Conservation (phyloP, 1,140 invertebrate genomes). For the Tetramorium parvispinum region DNA sequence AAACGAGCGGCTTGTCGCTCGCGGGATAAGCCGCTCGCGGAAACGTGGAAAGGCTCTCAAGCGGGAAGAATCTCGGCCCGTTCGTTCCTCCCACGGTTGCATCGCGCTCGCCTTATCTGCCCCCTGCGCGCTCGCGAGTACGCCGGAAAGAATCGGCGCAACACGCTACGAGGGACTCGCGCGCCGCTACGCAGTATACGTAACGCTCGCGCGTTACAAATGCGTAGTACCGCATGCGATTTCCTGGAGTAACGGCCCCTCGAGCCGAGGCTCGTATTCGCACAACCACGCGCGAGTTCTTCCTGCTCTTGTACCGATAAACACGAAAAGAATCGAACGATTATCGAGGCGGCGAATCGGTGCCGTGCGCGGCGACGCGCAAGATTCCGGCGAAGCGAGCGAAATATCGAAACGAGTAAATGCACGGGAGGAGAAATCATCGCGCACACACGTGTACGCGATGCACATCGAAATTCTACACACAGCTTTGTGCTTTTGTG, state of each 20-base stretch:
- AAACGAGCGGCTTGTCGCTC: constrained; percentile 59
- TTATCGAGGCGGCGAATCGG: constrained; percentile 64
- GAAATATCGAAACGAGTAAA: not conserved
- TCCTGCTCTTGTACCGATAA: constrained; percentile 63
- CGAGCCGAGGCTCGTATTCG: constrained; percentile 4
- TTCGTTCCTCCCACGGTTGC: constrained; percentile 71
- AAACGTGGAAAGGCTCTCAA: constrained; percentile 74
- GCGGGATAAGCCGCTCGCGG: constrained; percentile 49
- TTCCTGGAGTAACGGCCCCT: constrained; percentile 74
- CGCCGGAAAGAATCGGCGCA: constrained; percentile 63
- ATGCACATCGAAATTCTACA: not conserved
- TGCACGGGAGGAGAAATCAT: not conserved
- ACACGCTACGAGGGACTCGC: constrained; percentile 26
- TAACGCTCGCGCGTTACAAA: constrained; percentile 59
- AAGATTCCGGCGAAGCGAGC: not conserved
- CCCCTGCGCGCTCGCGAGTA: constrained; percentile 34
- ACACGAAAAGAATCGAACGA: constrained; percentile 53
- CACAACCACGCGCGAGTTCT: not conserved
- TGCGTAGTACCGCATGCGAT: constrained; percentile 67
- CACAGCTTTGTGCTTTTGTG: not conserved
- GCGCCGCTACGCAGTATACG: constrained; percentile 37
- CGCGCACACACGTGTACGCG: not conserved
- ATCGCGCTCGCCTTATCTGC: constrained; percentile 63
- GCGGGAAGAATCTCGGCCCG: constrained; percentile 51
- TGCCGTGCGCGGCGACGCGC: constrained; percentile 21